Evolutionary conservation across 2,113 vertebrate species (phyloP).

Genomic region (Oncorhynchus keta): DNA sequence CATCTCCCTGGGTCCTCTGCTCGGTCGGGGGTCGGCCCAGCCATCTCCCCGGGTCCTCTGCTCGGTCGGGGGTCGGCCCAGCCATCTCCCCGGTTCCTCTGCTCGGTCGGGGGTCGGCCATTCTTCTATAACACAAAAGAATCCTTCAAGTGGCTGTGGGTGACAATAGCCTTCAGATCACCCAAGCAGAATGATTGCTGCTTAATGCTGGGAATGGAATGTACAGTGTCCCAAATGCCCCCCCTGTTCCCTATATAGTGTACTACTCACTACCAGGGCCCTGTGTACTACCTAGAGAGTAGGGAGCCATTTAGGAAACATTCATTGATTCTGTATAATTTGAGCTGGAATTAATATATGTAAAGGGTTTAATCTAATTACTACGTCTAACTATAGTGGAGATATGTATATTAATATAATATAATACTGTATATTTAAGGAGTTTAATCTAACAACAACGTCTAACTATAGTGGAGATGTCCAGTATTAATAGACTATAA

Average conservation of each 20-base stretch:
- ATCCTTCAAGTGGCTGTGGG: constrained; percentile 73
- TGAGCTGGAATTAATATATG: constrained; percentile 73
- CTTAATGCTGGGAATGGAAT: constrained; percentile 68
- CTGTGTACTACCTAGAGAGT: too few relatives aligned
- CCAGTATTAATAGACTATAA: too few relatives aligned
- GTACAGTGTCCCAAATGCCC: too few relatives aligned
- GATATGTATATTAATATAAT: too few relatives aligned
- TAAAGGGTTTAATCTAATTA: too few relatives aligned
- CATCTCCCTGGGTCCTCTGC: constrained; percentile 39
- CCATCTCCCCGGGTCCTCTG: constrained; percentile 53
- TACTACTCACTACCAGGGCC: too few relatives aligned
- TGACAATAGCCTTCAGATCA: constrained; percentile 79
- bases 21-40: constrained; percentile 68
- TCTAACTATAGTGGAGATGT: too few relatives aligned
- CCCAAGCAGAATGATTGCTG: constrained; percentile 72
- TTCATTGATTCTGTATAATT: constrained; percentile 35
- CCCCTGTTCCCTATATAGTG: too few relatives aligned
- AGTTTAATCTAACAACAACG: too few relatives aligned
- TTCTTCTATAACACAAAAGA: constrained; percentile 76
- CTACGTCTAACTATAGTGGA: too few relatives aligned
- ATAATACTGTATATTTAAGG: too few relatives aligned
- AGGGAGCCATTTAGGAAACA: too few relatives aligned
- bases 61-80: constrained; percentile 68
- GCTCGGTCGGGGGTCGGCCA: constrained; percentile 71
- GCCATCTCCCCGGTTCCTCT: constrained; percentile 30